phyloP scores from a whole-genome alignment of 2,113 vertebrate genomes.

The Patagioenas fasciata region DNA sequence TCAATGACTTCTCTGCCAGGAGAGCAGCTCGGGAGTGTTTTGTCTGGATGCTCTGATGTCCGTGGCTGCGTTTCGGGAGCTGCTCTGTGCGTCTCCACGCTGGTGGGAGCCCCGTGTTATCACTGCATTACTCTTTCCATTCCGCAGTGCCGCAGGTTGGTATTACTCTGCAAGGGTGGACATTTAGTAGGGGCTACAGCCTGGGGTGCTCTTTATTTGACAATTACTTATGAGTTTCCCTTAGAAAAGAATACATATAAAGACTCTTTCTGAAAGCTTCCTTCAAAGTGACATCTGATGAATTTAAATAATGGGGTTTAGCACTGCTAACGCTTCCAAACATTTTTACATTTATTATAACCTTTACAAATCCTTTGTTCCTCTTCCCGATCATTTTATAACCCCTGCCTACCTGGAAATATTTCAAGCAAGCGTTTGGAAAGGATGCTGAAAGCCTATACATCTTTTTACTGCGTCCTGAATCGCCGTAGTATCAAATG shows the following conservation, averaged over 20 bases:
- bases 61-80: background rate
- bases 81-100: background rate
- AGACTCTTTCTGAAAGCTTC: constrained; percentile 24
- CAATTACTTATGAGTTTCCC: background rate
- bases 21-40: background rate
- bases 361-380: constrained; percentile 36
- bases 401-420: background rate
- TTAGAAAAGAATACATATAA: background rate
- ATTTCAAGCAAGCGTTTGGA: background rate
- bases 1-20: background rate
- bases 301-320: constrained; percentile 36
- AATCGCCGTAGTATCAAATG: background rate
- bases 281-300: constrained; percentile 55
- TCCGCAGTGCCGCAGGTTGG: background rate
- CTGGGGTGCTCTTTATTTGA: constrained; percentile 31
- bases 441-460: background rate
- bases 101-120: background rate
- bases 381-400: background rate
- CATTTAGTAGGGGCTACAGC: constrained; percentile 8
- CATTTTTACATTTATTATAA: constrained; percentile 48
- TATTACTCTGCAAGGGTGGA: constrained; percentile 8
- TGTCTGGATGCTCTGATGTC: background rate
- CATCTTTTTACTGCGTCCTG: background rate
- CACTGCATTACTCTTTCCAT: background rate
- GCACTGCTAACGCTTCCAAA: constrained; percentile 40